A percentile compares a stretch with the other conserved stretches of the same genome.
Evolutionary conservation across 2,797 vertebrate species (phyloP).

Genomic region (Crax fasciolata): DNA sequence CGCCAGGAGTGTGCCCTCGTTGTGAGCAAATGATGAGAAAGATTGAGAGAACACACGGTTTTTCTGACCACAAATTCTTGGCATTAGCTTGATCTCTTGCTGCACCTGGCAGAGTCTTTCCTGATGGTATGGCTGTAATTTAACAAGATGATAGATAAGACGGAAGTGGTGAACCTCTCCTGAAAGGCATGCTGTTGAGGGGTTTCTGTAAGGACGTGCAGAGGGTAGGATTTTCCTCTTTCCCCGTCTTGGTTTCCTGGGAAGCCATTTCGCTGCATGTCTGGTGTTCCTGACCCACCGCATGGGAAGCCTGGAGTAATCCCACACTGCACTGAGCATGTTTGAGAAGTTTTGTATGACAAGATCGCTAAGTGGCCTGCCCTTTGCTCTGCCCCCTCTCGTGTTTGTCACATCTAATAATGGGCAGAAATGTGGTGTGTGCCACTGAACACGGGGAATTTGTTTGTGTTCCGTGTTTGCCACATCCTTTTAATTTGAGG

Average conservation of each 20-base stretch:
- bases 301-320: slow-evolving; percentile 59
- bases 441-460: slow-evolving; percentile 73
- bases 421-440: slow-evolving; percentile 65
- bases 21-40: background rate
- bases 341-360: slow-evolving; percentile 74
- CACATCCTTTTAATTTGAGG: slow-evolving; percentile 70
- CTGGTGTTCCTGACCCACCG: slow-evolving; percentile 32
- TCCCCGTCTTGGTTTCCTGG: background rate
- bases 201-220: background rate
- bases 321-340: slow-evolving; percentile 58
- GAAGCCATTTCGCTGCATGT: background rate
- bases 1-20: background rate
- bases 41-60: accelerated
- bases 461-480: slow-evolving; percentile 60
- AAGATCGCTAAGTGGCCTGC: slow-evolving; percentile 57
- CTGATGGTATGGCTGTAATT: background rate
- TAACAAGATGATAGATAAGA: background rate
- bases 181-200: background rate
- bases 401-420: slow-evolving; percentile 79
- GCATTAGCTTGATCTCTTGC: background rate
- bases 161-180: background rate
- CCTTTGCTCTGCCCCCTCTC: slow-evolving; percentile 76
- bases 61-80: background rate
- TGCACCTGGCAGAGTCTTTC: background rate
- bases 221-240: background rate